Evolutionary conservation across 2,888 invertebrate genomes (phyloP), one percentile per base, ranked within the genome.

Genomic region (Ecliptopera silaceata): DNA sequence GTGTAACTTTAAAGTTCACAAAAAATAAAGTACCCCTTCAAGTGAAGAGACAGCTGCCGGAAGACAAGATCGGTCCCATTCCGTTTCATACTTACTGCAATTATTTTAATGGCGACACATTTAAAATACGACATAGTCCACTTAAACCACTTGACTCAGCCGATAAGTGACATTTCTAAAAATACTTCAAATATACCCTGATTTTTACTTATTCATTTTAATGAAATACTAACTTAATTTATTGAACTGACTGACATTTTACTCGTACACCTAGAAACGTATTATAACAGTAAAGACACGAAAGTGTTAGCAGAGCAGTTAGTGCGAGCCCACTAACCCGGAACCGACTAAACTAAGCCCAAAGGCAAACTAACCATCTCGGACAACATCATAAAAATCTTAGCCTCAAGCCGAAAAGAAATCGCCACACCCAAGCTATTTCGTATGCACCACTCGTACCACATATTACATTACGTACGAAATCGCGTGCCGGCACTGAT

Each of bases 391-490:
- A 64, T 68, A 68, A 69, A 66, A 66, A 63, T 57, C 55, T 65
- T 60, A 60, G 71, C 75, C 69, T 61, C 67, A 43, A 68, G 75
- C 71, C 36, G 74, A 80, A 79, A 82, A 79, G 77, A 83, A 84
- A 80, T 79, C 78, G 74, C 80, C 81, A 72, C 83, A 83, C 80
- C 82, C 83, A 64, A 64, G 61, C 74, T 84, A 80, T 81, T 89
- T 85, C 64, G 79, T 86, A 88, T 88, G 80, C 88, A 84, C 79
- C 78, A 76, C 76, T 65, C 78, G 86, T 85, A 76, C 65, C 72
- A 74, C 81, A 84, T 88, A 88, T 87, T 84, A 84, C 83, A 80
- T 87, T 86, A 85, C 87, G 75, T 70, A 74, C 72, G 75, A 76
- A 83, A 86, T 87, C 83, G 85, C 87, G 84, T 85, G 86, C 81